A percentile compares a stretch with the other conserved stretches of the same genome.
Conservation (phyloP, 2,113 vertebrate genomes). For the Sphyrna mokarran region DNA sequence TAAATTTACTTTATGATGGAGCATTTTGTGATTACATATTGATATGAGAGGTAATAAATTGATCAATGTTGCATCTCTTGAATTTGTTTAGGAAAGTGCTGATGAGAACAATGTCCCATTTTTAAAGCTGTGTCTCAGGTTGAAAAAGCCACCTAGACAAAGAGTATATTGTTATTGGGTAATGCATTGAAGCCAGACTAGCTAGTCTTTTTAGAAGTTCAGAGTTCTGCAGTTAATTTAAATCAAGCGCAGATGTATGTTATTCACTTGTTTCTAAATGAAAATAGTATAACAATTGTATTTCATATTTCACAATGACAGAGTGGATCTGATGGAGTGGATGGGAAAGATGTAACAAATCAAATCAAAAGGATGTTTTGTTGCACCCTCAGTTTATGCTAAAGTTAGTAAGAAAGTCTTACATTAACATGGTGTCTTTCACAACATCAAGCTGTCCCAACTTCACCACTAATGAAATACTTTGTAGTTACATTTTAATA, state of each 20-base stretch:
- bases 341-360: neutral
- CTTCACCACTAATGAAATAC: neutral
- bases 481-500: neutral
- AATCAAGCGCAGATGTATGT: neutral
- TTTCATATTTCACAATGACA: neutral
- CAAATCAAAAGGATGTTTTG: neutral
- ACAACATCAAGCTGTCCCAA: neutral
- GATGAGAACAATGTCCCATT: no score
- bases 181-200: neutral
- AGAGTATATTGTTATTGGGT: neutral
- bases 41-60: no score
- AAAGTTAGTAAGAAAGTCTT: neutral
- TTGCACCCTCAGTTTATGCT: neutral
- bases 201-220: neutral
- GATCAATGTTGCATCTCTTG: no score
- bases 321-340: neutral
- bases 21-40: no score
- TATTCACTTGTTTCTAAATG: neutral
- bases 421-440: neutral
- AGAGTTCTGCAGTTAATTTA: neutral
- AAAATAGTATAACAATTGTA: neutral
- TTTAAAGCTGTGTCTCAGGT: neutral
- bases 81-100: no score
- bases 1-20: no score
- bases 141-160: neutral